A percentile compares a stretch with the other conserved stretches of the same genome.
These are phyloP conservation scores for Drosophila pseudotakahashii DNA, from an alignment of 2,888 invertebrate genomes.

Conservation along the genomic window DNA sequence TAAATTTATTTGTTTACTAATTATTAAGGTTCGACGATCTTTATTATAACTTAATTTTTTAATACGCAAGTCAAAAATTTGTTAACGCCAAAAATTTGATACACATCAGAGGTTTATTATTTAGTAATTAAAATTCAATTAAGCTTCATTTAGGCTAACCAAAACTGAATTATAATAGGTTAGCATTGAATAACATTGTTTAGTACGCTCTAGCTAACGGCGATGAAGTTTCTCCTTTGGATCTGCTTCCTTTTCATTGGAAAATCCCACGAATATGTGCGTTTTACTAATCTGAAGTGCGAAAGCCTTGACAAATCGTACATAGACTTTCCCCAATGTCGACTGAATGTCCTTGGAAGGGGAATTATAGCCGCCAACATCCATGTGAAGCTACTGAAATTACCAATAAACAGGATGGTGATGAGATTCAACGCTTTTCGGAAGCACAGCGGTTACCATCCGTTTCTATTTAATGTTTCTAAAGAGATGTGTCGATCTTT, in stretches of 20 bases:
- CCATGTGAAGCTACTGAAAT: background rate
- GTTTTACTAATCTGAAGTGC: background rate
- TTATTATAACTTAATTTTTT: background rate
- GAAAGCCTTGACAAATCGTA: background rate
- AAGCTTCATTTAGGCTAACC: background rate
- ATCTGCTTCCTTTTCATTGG: background rate
- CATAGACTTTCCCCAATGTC: background rate
- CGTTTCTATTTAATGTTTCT: constrained; percentile 3
- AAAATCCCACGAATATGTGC: background rate
- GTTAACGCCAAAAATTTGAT: background rate
- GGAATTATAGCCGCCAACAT: background rate
- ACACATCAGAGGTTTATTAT: background rate
- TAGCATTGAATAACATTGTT: background rate
- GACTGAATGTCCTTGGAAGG: constrained; percentile 4
- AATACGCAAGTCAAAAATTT: background rate
- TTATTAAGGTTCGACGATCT: background rate
- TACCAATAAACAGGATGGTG: background rate
- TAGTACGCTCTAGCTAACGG: background rate
- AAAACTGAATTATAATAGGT: background rate
- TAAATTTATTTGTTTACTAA: background rate
- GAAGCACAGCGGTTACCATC: constrained; percentile 1
- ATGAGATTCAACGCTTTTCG: background rate
- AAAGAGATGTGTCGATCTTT: background rate
- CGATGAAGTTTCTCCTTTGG: background rate
- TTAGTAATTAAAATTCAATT: background rate